Percentiles rank a stretch among this genome's conserved stretches.
These are phyloP conservation scores for Hydra vulgaris DNA, from an alignment of 30 jellyfish, hydroid and myxozoan species.

Conservation along the genomic window DNA sequence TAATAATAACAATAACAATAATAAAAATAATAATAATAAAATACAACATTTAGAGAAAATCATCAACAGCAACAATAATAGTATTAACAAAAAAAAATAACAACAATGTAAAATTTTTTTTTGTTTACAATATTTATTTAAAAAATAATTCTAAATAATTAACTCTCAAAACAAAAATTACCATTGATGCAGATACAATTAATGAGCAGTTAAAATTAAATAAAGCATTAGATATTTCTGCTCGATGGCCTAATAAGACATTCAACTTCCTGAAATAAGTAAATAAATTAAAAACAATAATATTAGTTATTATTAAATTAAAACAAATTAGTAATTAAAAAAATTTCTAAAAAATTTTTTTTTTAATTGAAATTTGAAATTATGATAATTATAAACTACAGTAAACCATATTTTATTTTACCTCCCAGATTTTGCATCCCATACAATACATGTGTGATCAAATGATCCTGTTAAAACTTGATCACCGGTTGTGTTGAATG, in stretches of 20 bases:
- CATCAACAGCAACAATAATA: background rate
- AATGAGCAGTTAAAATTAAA: constrained; percentile 84
- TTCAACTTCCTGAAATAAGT: constrained; percentile 43
- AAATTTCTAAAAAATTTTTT: too few species aligned
- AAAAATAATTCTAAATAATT: too few species aligned
- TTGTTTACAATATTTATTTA: too few species aligned
- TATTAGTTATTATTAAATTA: too few species aligned
- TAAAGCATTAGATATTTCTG: constrained; percentile 82
- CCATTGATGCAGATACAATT: constrained; percentile 92
- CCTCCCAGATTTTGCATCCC: constrained; percentile 97
- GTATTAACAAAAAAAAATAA: too few species aligned
- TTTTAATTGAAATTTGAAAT: too few species aligned
- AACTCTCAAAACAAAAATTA: constrained; percentile 4
- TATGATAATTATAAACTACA: background rate
- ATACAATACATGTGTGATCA: constrained; percentile 82
- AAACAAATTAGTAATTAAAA: too few species aligned
- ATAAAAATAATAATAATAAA: too few species aligned
- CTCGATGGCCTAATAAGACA: constrained; percentile 87
- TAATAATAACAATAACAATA: too few species aligned
- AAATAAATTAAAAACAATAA: background rate
- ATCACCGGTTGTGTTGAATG: constrained; percentile 85
- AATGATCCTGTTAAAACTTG: constrained; percentile 89
- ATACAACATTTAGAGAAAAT: background rate
- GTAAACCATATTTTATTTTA: background rate
- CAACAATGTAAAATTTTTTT: background rate